phyloP scores from a whole-genome alignment of 2,888 invertebrate species.

The Drosophila suboccidentalis region DNA sequence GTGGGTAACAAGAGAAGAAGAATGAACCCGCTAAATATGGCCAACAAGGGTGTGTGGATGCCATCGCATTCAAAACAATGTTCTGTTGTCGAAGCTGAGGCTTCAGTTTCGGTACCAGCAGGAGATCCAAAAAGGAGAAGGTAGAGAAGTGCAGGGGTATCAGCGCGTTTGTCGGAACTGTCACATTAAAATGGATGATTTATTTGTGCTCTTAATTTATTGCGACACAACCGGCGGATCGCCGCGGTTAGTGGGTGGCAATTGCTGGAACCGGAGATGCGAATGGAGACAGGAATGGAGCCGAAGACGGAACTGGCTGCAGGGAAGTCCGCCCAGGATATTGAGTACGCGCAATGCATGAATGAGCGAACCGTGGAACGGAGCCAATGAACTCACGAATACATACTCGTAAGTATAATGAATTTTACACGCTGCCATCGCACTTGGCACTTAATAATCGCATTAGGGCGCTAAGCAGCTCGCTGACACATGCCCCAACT shows the following conservation, averaged over 20 bases:
- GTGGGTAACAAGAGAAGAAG: constrained; percentile 55
- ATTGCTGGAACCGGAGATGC: constrained; percentile 7
- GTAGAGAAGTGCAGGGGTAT: neutral
- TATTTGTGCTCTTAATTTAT: constrained; percentile 82
- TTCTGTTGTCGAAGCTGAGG: constrained; percentile 37
- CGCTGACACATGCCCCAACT: constrained; percentile 63
- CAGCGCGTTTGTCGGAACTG: constrained; percentile 78
- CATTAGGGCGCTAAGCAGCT: constrained; percentile 78
- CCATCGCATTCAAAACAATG: constrained; percentile 62
- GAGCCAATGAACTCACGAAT: constrained; percentile 62
- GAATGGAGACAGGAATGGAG: neutral
- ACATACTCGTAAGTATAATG: constrained; percentile 57
- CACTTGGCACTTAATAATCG: constrained; percentile 79
- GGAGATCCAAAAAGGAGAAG: neutral
- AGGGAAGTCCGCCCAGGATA: constrained; percentile 59
- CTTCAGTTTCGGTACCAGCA: constrained; percentile 26
- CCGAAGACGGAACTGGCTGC: neutral
- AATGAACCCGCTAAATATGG: constrained; percentile 71
- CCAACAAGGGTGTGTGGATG: constrained; percentile 44
- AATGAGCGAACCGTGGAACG: constrained; percentile 46
- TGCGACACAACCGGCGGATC: constrained; percentile 63
- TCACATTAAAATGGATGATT: constrained; percentile 84
- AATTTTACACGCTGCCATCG: constrained; percentile 74
- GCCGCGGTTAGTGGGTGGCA: constrained; percentile 36
- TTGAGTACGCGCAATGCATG: constrained; percentile 81